Conservation (phyloP, 2,113 vertebrate species). For the Cyanoderma ruficeps region DNA sequence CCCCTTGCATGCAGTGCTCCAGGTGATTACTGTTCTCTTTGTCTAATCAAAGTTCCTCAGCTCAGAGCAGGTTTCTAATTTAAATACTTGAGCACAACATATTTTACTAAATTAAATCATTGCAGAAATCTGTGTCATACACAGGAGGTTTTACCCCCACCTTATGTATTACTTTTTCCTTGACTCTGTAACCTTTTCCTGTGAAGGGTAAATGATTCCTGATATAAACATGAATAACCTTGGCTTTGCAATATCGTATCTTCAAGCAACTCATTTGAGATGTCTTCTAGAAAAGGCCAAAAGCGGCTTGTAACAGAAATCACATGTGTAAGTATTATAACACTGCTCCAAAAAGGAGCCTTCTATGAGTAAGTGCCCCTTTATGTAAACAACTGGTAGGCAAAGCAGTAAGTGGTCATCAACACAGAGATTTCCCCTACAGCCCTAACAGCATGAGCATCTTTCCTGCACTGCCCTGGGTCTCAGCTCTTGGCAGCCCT, state of each 20-base stretch:
- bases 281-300: neutral
- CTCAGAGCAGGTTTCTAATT: constrained; percentile 32
- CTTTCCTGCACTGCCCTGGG: neutral
- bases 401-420: neutral
- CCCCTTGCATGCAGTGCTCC: neutral
- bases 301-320: neutral
- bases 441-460: fast-evolving
- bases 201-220: neutral
- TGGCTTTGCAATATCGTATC: neutral
- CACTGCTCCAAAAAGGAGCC: neutral
- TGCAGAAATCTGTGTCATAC: neutral
- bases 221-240: neutral
- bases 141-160: neutral
- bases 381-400: neutral
- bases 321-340: fast-evolving
- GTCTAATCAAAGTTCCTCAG: constrained; percentile 33
- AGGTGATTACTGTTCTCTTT: constrained; percentile 10
- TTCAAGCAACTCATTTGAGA: neutral
- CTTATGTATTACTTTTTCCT: neutral
- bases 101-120: constrained; percentile 33
- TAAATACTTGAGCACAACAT: constrained; percentile 1
- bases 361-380: neutral
- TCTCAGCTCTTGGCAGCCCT: neutral
- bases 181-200: neutral
- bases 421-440: neutral